Base-by-base conservation (phyloP, 2,113 vertebrate genomes). In the Microcebus tavaratra region DNA sequence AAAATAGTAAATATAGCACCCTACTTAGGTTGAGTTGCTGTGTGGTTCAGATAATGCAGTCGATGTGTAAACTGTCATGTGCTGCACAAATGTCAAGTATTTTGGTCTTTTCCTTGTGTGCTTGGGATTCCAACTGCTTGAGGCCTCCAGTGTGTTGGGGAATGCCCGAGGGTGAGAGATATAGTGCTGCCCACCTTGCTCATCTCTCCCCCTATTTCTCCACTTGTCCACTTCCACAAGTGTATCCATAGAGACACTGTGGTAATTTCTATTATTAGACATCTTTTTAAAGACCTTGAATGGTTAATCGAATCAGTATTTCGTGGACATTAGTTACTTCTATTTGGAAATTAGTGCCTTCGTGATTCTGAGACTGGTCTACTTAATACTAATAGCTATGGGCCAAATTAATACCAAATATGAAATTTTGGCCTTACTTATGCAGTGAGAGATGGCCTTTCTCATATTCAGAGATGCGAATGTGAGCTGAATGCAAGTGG, bases 321-420 rank as follows among this genome's bases (percentile, higher is more conserved):
- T 98, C 95, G 94, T 93, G 97, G 96, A 97, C 95, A 92, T 97
- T 92, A 96, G 93, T 98, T 98, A 97, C 97, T 98, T 97, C 97
- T 98, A 80, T 97, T 98, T 97, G 96, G 98, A 98, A 98, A 98
- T 97, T 96, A 96, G 96, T 98, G 97, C 94, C 96, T 98, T 98
- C 93, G 67, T 98, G 97, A 98, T 97, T 98, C 98, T 97, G 96
- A 97, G 97, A 98, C 98, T 80, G 88, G 96, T 97, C 97, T 98
- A 97, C 97, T 97, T 98, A 97, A 97, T 98, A 97, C 88, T 86
- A 96, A 97, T 97, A 95, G 95, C 92, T 96, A 73, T 87, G 94
- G 96, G 96, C 97, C 98, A 98, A 97, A 98, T 98, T 98, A 94
- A 88, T 79, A 85, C 87, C 93, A 65, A 78, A 72, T 90, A 92